These are phyloP conservation scores for Phasianus colchicus DNA, from an alignment of 2,113 vertebrate species.

Conservation along the genomic window DNA sequence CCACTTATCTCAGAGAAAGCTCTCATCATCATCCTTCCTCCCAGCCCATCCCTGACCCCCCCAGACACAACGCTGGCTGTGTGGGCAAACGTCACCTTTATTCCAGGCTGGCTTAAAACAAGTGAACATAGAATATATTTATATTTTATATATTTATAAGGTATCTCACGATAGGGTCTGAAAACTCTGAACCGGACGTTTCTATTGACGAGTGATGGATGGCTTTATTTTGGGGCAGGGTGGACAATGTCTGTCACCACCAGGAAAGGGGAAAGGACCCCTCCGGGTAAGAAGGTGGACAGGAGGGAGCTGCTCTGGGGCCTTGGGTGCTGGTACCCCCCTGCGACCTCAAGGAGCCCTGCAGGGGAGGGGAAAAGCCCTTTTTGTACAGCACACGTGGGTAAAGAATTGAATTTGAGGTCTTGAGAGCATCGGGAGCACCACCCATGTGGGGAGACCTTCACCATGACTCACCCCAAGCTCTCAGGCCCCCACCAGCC, in stretches of 20 bases:
- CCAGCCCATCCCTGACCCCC: background rate
- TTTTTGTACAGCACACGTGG: background rate
- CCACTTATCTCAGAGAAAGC: background rate
- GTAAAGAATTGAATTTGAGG: background rate
- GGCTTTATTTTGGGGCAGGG: background rate
- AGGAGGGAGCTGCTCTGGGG: background rate
- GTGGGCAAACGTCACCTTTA: constrained; percentile 26
- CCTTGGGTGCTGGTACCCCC: background rate
- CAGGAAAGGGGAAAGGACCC: background rate
- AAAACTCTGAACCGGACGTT: background rate
- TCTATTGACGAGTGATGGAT: background rate
- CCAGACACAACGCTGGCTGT: background rate
- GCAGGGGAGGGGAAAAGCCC: background rate
- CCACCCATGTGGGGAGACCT: background rate
- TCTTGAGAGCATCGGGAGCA: background rate
- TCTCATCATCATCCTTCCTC: background rate
- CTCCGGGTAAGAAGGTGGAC: background rate
- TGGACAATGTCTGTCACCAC: background rate
- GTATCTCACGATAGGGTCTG: constrained; percentile 14
- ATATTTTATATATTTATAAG: constrained; percentile 53
- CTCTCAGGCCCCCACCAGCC: too few species aligned
- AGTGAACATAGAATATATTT: constrained; percentile 58
- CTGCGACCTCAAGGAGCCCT: background rate
- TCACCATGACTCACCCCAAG: background rate
- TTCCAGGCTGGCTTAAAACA: constrained; percentile 20